Evolutionary conservation across 2,888 invertebrate species (phyloP), one percentile per base, ranked within the genome.

Genomic region (Brenthis daphne): DNA sequence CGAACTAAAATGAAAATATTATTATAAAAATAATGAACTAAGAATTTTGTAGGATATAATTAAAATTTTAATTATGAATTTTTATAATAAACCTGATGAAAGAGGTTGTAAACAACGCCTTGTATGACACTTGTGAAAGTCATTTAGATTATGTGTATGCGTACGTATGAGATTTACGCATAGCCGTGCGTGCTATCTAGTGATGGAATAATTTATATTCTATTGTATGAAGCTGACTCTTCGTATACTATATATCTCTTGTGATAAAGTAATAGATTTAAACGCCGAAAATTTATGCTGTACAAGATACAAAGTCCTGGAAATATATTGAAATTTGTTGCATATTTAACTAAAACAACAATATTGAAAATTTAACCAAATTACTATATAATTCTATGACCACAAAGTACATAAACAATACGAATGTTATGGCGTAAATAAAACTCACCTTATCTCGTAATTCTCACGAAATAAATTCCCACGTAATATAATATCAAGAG

Each of bases 401-500:
- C 37, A 43, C 53, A 53, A 63, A 53, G 63, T 16, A 53, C 13
- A 20, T 16, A 37, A 37, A 16, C 51, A 63, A 33, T 16, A 63
- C 63, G 53, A 53, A 63, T 43, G 63, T 63, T 37, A 53, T 11
- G 63, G n/a, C 4, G 8, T 37, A 61, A 67, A 72, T 60, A 67
- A 55, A 64, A 33, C 48, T 51, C 53, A 55, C 53, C 29, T 51
- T 57, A 71, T 65, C 58, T 67, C 57, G 64, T 66, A 64, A 71
- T 67, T 55, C 68, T 48, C 58, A 61, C 50, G 60, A 70, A 69
- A 74, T 75, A 75, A 76, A 77, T 77, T 77, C 76, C 73, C 77
- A 76, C 73, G 72, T 76, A 77, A 77, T 80, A 77, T 76, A 74
- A 78, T 80, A 77, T 75, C 76, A 77, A 77, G 79, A 79, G 80